Percentiles rank a stretch among this genome's conserved stretches.
Evolutionary conservation across 2,888 invertebrate species (phyloP).

Genomic region (Hypena proboscidalis): DNA sequence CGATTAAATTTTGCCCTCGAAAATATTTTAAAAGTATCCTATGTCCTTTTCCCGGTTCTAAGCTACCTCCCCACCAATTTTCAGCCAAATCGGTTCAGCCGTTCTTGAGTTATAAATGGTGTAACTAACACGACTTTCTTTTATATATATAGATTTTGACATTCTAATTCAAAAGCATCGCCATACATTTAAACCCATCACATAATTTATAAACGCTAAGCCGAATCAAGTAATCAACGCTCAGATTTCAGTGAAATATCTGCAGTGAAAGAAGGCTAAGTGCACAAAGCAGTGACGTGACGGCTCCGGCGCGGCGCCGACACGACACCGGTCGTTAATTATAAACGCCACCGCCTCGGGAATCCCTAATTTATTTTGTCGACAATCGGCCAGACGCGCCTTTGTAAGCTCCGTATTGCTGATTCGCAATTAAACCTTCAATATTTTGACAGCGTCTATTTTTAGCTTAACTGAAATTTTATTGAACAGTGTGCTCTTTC

Average conservation of each 20-base stretch:
- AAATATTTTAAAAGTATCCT: no score
- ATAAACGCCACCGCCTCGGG: constrained; percentile 19
- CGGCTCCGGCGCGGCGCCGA: constrained; percentile 16
- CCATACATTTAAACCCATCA: no score
- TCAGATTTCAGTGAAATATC: constrained; percentile 2
- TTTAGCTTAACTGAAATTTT: constrained; percentile 1
- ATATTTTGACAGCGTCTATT: constrained; percentile 11
- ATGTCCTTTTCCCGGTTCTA: no score
- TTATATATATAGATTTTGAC: no score
- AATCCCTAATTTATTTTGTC: constrained; percentile 36
- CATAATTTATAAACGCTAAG: neutral
- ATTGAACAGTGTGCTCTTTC: no score
- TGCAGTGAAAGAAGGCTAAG: constrained; percentile 2
- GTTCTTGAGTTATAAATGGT: no score
- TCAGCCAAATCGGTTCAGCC: no score
- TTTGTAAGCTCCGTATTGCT: constrained; percentile 27
- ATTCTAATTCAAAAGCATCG: no score
- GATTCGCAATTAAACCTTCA: constrained; percentile 31
- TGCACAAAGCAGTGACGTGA: neutral
- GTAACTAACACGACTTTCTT: no score
- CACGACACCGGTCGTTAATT: constrained; percentile 21
- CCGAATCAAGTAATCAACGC: neutral
- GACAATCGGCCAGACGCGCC: constrained; percentile 28
- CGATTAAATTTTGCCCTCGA: no score
- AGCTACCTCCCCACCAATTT: no score